Evolutionary conservation across 2,888 invertebrate genomes (phyloP).

Genomic region (Ephialtes manifestator): DNA sequence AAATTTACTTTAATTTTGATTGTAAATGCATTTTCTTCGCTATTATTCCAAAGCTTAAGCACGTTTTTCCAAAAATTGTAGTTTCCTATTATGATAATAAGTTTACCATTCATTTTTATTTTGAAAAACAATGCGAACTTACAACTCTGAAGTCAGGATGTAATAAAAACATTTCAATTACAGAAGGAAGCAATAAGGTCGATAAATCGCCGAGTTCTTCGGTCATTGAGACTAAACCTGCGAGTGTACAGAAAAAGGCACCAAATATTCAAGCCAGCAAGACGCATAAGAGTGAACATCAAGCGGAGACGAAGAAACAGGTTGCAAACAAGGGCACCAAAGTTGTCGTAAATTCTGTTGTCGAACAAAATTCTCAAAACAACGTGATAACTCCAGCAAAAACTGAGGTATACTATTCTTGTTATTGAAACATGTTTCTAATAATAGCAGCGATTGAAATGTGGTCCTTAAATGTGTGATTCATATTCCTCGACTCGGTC

Average conservation of each 20-base stretch:
- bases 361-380: slow-evolving; percentile 78
- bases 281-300: slow-evolving; percentile 78
- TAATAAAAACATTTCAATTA: slow-evolving; percentile 31
- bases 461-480: slow-evolving; percentile 7
- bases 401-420: slow-evolving; percentile 74
- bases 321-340: slow-evolving; percentile 77
- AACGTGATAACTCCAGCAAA: slow-evolving; percentile 70
- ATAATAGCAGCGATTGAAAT: slow-evolving; percentile 7
- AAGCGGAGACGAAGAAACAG: slow-evolving; percentile 80
- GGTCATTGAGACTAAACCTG: slow-evolving; percentile 83
- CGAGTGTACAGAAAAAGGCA: slow-evolving; percentile 77
- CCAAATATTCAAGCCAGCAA: slow-evolving; percentile 83
- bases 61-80: no score
- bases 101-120: no score
- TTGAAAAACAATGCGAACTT: no score
- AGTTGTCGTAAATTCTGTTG: slow-evolving; percentile 81
- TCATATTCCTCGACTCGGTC: background rate
- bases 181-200: slow-evolving; percentile 66
- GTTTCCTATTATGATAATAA: no score
- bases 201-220: slow-evolving; percentile 73
- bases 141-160: background rate
- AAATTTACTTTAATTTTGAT: no score
- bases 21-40: no score
- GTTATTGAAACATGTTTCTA: background rate
- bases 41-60: no score